Conservation (phyloP, 2,888 invertebrate species). For the Pogonocherus hispidulus region DNA sequence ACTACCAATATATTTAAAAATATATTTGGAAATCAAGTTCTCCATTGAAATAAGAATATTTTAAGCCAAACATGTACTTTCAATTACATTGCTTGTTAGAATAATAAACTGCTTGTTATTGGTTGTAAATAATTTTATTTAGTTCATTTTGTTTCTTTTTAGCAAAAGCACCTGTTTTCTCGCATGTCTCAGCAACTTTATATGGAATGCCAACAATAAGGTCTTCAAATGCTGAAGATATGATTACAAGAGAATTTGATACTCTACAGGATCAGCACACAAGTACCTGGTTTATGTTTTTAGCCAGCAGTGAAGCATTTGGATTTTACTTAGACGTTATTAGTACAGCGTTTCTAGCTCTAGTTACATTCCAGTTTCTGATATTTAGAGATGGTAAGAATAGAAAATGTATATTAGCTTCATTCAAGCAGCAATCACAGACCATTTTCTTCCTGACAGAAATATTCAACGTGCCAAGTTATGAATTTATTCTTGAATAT, state of each 20-base stretch:
- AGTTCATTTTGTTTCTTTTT: conserved; percentile 23
- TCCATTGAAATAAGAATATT: no score
- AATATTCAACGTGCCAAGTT: no score
- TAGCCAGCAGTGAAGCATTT: conserved; percentile 75
- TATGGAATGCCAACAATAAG: conserved; percentile 90
- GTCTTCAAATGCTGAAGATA: conserved; percentile 80
- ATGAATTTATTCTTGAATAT: no score
- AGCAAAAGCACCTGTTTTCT: conserved; percentile 85
- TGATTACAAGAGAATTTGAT: conserved; percentile 84
- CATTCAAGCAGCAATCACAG: no score
- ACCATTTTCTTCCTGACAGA: no score
- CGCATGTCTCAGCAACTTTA: conserved; percentile 88
- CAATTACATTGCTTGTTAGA: no score
- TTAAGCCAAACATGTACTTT: no score
- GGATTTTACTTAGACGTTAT: conserved; percentile 78
- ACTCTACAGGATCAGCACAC: conserved; percentile 79
- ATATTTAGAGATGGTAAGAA: conserved; percentile 72
- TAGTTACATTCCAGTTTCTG: conserved; percentile 77
- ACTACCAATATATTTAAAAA: no score
- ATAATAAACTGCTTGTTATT: no score
- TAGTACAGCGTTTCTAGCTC: conserved; percentile 73
- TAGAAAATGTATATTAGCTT: no score
- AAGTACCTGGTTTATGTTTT: conserved; percentile 74
- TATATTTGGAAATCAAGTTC: no score
- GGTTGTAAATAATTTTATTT: no score